Conservation (phyloP, 2,113 vertebrate genomes). For the Burhinus oedicnemus region DNA sequence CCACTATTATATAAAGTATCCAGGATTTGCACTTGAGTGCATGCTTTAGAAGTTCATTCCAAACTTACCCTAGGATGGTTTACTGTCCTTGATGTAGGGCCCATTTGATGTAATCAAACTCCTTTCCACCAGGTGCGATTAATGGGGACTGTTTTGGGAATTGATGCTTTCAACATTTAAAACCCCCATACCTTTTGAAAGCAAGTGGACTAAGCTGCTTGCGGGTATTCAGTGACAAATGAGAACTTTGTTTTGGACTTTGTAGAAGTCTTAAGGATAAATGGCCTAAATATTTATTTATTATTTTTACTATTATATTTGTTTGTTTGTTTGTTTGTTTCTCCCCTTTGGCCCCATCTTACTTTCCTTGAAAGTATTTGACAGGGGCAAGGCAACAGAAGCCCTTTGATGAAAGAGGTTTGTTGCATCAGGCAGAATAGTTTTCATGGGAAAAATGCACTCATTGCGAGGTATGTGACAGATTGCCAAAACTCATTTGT, state of each 20-base stretch:
- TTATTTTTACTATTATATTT: background rate
- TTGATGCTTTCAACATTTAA: background rate
- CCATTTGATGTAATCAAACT: background rate
- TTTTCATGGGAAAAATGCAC: constrained; percentile 16
- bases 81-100: background rate
- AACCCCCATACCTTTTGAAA: background rate
- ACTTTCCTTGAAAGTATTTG: background rate
- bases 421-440: background rate
- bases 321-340: background rate
- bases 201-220: background rate
- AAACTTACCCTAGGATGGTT: background rate
- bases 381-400: constrained; percentile 10
- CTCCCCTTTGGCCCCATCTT: background rate
- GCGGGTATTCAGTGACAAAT: background rate
- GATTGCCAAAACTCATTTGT: background rate
- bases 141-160: background rate
- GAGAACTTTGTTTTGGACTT: background rate
- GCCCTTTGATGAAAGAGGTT: background rate
- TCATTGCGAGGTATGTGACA: background rate
- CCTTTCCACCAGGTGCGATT: background rate
- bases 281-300: background rate
- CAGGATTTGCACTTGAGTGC: background rate
- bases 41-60: background rate
- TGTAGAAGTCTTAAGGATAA: background rate
- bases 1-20: background rate